Evolutionary conservation across 2,797 vertebrate species (phyloP).

Genomic region (Tympanoctomys barrerae): DNA sequence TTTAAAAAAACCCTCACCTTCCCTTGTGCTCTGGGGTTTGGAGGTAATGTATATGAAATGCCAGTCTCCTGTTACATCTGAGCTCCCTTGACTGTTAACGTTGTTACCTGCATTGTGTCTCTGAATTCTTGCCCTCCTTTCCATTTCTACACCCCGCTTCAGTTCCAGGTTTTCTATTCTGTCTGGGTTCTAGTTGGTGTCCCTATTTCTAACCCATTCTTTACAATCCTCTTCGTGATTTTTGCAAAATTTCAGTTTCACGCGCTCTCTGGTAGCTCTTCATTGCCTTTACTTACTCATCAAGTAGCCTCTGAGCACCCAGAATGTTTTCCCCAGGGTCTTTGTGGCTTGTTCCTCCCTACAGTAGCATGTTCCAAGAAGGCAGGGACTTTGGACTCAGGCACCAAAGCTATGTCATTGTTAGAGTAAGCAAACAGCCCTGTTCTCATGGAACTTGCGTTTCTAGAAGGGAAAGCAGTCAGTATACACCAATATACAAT

Average conservation of each 20-base stretch:
- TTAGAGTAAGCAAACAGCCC: not conserved
- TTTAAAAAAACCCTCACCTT: not conserved
- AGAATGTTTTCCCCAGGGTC: not conserved
- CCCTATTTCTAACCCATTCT: not conserved
- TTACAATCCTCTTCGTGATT: not conserved
- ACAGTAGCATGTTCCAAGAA: not conserved
- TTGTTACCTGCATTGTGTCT: not conserved
- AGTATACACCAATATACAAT: not conserved
- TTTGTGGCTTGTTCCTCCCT: not conserved
- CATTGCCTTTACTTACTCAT: not conserved
- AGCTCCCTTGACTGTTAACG: not conserved
- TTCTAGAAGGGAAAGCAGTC: not conserved
- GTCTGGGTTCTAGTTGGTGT: not conserved
- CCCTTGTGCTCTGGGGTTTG: not conserved
- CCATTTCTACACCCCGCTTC: not conserved
- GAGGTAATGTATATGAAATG: not conserved
- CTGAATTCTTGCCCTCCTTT: not conserved
- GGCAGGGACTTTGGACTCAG: not conserved
- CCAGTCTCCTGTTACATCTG: not conserved
- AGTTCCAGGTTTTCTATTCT: not conserved
- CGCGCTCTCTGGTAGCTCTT: not conserved
- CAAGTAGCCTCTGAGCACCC: not conserved
- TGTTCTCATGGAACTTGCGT: not conserved
- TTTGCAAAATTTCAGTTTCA: not conserved
- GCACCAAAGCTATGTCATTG: not conserved